These are phyloP conservation scores for Nothobranchius kuhntae DNA, from an alignment of 2,113 vertebrate species.

Conservation along the genomic window DNA sequence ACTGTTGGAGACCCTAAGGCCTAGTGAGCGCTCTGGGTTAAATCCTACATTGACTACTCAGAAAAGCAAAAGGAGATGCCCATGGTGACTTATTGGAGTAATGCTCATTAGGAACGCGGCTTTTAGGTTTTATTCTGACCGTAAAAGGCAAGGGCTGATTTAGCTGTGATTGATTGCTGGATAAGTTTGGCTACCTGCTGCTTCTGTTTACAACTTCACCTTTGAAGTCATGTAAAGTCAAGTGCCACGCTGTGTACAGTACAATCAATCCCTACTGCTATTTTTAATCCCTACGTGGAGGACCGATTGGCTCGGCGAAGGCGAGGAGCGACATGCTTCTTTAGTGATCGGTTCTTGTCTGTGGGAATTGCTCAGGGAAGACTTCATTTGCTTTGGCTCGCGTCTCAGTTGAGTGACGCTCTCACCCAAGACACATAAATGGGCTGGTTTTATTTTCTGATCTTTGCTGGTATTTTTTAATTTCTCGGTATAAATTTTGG, in stretches of 20 bases:
- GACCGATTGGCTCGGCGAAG: slow-evolving; percentile 21
- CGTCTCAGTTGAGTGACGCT: slow-evolving; percentile 79
- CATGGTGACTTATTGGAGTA: neutral
- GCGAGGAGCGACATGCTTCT: too few species aligned
- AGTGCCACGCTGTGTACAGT: slow-evolving; percentile 64
- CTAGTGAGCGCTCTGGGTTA: too few species aligned
- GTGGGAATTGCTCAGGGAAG: slow-evolving; percentile 87
- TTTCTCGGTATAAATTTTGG: slow-evolving; percentile 58
- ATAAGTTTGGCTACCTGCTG: slow-evolving; percentile 33
- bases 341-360: slow-evolving; percentile 47
- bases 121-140: slow-evolving; percentile 4
- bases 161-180: slow-evolving; percentile 21
- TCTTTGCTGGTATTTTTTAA: slow-evolving; percentile 63
- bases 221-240: slow-evolving; percentile 51
- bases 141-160: slow-evolving; percentile 21
- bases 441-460: slow-evolving; percentile 45
- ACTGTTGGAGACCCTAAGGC: too few species aligned
- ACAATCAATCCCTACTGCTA: slow-evolving; percentile 42
- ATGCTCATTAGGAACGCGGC: neutral
- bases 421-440: slow-evolving; percentile 19
- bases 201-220: slow-evolving; percentile 68
- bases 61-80: neutral
- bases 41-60: neutral
- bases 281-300: slow-evolving; percentile 28
- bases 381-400: slow-evolving; percentile 75